A percentile compares a stretch with the other conserved stretches of the same genome.
Evolutionary conservation across 2,797 vertebrate genomes (phyloP).

Genomic region (Diglossa cyanea): DNA sequence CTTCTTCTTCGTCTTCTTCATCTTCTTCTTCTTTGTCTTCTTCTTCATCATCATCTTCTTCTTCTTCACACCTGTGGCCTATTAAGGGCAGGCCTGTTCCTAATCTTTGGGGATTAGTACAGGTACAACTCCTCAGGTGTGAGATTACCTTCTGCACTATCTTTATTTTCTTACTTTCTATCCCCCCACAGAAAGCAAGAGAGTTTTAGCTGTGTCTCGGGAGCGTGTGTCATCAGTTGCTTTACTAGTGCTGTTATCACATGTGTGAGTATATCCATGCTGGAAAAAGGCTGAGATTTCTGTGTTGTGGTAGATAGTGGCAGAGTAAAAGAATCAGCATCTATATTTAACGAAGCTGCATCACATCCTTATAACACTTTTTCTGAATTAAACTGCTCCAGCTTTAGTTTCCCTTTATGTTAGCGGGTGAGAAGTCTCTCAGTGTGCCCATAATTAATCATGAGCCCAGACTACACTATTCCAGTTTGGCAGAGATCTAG

Average conservation of each 20-base stretch:
- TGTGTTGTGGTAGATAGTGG: neutral
- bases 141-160: neutral
- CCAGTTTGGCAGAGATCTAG: neutral
- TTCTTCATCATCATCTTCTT: too few relatives aligned
- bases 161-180: neutral
- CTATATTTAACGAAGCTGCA: neutral
- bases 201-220: neutral
- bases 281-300: neutral
- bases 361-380: neutral
- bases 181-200: neutral
- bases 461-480: neutral
- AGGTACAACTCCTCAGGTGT: neutral
- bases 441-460: neutral
- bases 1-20: too few relatives aligned
- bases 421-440: rapidly evolving
- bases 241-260: neutral
- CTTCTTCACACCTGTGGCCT: neutral
- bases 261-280: rapidly evolving
- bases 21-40: too few relatives aligned
- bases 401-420: neutral
- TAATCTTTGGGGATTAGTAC: neutral
- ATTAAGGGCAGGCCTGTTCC: neutral
- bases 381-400: neutral
- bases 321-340: neutral
- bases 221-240: neutral